Evolutionary conservation across 2,888 invertebrate genomes (phyloP), one percentile per base, ranked within the genome.

Genomic region (Ophion obscuratus): DNA sequence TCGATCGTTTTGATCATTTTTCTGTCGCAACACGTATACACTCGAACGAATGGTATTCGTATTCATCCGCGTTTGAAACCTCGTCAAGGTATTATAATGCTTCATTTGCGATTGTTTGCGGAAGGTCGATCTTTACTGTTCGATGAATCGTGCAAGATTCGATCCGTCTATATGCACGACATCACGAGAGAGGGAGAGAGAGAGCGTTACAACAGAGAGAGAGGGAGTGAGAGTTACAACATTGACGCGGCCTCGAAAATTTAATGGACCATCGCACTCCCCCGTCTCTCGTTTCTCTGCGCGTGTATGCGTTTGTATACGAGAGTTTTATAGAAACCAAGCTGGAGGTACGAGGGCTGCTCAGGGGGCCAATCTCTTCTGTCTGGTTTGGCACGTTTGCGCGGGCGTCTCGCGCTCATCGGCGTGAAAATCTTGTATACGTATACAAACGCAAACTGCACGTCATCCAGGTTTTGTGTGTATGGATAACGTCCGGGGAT

Each of bases 41-140:
- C 11, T 20, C 24, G 14, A 10, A 24, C 44, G 27, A n/a, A 10
- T 17, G 11, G 11, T 66, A 66, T 75, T 70, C n/a, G 20, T 61
- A 83, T 59, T 83, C 44, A 27, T 20, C 70, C 53, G 68, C 68
- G 70, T 83, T 83, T 81, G 74, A 78, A 47, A 71, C 73, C 61
- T 83, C 86, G 80, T 83, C 83, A 83, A 68, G 27, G 74, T 88
- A 91, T 92, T 92, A 91, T 91, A 86, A 89, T 90, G 92, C 89
- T 90, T 91, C 92, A 90, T 93, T 92, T 90, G 88, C 90, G 90
- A 91, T 91, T 91, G 90, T 90, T 93, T 90, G 89, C 87, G 85
- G 87, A 88, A 89, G 89, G 84, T 89, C 89, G 88, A 90, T 90
- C 87, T 89, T 89, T 87, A 85, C 83, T 88, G 91, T 87, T 88